Evolutionary conservation across 1,140 invertebrate species (phyloP), one percentile per base, ranked within the genome.

Genomic region (Bombus soroeensis): DNA sequence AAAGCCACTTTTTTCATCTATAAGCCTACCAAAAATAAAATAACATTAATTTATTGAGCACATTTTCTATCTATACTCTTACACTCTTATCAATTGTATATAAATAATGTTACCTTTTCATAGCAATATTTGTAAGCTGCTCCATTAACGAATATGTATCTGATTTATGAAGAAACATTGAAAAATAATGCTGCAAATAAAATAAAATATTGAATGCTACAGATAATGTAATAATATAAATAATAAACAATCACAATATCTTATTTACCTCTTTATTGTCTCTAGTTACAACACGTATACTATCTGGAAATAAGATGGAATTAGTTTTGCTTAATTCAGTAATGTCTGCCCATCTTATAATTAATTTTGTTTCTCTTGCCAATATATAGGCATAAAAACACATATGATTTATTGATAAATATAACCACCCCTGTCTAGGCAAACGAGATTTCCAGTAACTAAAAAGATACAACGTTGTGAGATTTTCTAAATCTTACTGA

Each of bases 361-460:
- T 97, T 37, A 99, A 95, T 93, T 98, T 98, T 13, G 97, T 98
- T 94, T 99, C 98, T 85, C 97, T 97, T 32, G 98, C 98, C 93
- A 99, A 96, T 92, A 99, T 97, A 92, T 98, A 99, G 10, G 98
- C 98, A 95, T 99, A 98, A 95, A 99, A 99, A 93, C 98, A 99
- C 92, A 99, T 96, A 94, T 99, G 98, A 93, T 99, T 98, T 71
- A 99, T 97, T 74, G 98, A 99, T 28, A 99, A 96, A 94, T 99
- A 99, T 90, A 99, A 95, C 97, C 98, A 99, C 64, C 99, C 99
- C 96, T 99, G 99, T 66, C 98, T 96, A 8, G 99, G 99, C 85
- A 99, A 95, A 94, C 97, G 97, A 41, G 98, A 97, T 95, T 98
- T 99, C 97, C 98, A 98, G 93, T 98, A 99, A 93, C 98, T 99